Evolutionary conservation across 1,140 invertebrate species (phyloP).

Genomic region (Ceratosolen solmsi): DNA sequence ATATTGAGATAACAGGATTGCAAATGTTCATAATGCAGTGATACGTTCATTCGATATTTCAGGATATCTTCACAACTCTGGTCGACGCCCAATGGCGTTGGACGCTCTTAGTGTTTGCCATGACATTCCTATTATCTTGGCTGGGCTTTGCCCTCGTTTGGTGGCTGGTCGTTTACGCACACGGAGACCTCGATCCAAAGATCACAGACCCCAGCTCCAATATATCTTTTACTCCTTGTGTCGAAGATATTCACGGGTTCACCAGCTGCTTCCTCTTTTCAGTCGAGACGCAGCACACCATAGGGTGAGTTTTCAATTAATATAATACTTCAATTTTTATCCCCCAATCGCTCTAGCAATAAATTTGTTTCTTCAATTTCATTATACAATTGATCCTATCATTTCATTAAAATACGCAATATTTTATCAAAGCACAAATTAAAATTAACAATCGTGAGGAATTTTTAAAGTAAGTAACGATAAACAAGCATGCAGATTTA

Average conservation of each 20-base stretch:
- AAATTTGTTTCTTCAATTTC: too few relatives aligned
- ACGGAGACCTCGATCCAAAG: conserved; percentile 89
- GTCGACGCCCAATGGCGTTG: conserved; percentile 97
- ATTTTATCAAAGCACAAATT: too few relatives aligned
- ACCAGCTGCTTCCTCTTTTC: conserved; percentile 93
- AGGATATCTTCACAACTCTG: conserved; percentile 89
- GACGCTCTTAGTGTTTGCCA: conserved; percentile 94
- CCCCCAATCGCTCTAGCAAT: too few relatives aligned
- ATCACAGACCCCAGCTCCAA: conserved; percentile 74
- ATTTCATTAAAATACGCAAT: too few relatives aligned
- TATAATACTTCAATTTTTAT: too few relatives aligned
- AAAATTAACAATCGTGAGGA: too few relatives aligned
- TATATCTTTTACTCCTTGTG: conserved; percentile 86
- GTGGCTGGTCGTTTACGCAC: conserved; percentile 94
- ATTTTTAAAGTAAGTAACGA: too few relatives aligned
- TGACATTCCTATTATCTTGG: conserved; percentile 95
- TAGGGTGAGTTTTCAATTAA: conserved; percentile 78
- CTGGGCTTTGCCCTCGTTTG: conserved; percentile 92
- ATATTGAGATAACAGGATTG: too few relatives aligned
- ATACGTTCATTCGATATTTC: too few relatives aligned
- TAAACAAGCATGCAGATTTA: too few relatives aligned
- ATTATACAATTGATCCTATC: too few relatives aligned
- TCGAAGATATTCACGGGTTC: conserved; percentile 86
- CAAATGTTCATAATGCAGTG: too few relatives aligned
- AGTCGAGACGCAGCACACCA: conserved; percentile 94